phyloP scores from a whole-genome alignment of 2,797 vertebrate species.

The Phoebastria nigripes region DNA sequence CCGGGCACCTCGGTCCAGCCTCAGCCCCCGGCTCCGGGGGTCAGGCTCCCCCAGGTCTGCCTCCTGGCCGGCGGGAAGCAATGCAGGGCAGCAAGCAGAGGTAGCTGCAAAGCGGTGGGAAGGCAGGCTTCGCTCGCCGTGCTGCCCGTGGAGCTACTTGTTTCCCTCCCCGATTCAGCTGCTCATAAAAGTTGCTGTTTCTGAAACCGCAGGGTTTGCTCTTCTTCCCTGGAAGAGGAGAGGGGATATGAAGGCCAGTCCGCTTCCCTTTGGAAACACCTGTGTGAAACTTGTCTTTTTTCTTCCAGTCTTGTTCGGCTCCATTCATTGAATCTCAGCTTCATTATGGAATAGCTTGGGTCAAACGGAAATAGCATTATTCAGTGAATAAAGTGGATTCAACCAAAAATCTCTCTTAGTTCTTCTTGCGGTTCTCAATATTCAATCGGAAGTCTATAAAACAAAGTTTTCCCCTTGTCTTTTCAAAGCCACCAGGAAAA shows the following conservation, averaged over 20 bases:
- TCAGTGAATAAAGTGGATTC: not conserved
- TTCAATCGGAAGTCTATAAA: not conserved
- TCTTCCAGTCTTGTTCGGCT: not conserved
- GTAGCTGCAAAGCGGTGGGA: too few species aligned
- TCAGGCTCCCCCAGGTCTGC: too few species aligned
- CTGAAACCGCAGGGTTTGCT: not conserved
- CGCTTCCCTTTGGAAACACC: not conserved
- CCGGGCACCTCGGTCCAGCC: fast-evolving
- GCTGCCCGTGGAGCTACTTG: not conserved
- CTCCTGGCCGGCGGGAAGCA: fast-evolving
- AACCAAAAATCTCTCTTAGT: not conserved
- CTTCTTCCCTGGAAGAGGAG: not conserved
- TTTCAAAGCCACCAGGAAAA: not conserved
- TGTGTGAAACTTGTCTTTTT: not conserved
- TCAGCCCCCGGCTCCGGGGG: fast-evolving
- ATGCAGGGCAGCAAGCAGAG: not conserved
- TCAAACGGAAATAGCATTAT: not conserved
- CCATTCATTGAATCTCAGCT: not conserved
- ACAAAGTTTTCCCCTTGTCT: not conserved
- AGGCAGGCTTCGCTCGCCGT: fast-evolving
- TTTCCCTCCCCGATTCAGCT: not conserved
- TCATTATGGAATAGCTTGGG: not conserved
- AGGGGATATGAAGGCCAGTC: not conserved
- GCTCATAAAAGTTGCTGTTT: not conserved
- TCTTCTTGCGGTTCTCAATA: not conserved